Base-by-base conservation (phyloP, 2,888 invertebrate species). In the Ligdia adustata region DNA sequence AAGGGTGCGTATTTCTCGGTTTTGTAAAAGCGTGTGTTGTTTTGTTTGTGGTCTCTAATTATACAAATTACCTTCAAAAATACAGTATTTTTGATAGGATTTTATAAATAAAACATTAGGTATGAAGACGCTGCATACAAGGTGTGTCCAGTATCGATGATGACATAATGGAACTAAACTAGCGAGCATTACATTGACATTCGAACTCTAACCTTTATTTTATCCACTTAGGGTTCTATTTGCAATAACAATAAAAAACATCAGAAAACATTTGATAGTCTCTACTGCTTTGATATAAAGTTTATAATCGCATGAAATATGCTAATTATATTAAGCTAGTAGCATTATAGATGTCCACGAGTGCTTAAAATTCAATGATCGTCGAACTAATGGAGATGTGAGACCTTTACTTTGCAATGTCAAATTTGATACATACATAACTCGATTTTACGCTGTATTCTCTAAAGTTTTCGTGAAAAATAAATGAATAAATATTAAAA, bases 91-190 rank as follows among this genome's bases (percentile, higher is more conserved):
- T n/a, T n/a, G n/a, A n/a, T n/a, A 22, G 20, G 22, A 6, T n/a
- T n/a, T 22, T 22, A 22, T 22, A n/a, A 22, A 22, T 22, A 22
- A 22, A 22, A 22, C 22, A 22, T 22, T 18, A 18, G 4, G 4
- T 4, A 55, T 62, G 48, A 46, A 43, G 46, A 51, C 16, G 46
- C 27, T 50, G 40, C 54, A 39, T 41, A 47, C 50, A 48, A 65
- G 68, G 70, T 59, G 70, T 60, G 69, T 38, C 62, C 55, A 43
- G 38, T 54, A 35, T 49, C 32, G 46, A 55, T 57, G 62, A 64
- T 71, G 69, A 69, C 69, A 60, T 66, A 64, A 72, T 61, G 42
- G 53, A 43, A 54, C 45, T 35, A 48, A 44, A 61, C 46, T 22
- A 52, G 37, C 52, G 55, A 50, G 53, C 46, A 55, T 50, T 44